phyloP scores from a whole-genome alignment of 2,888 invertebrate species.

The Bimastos eiseni region DNA sequence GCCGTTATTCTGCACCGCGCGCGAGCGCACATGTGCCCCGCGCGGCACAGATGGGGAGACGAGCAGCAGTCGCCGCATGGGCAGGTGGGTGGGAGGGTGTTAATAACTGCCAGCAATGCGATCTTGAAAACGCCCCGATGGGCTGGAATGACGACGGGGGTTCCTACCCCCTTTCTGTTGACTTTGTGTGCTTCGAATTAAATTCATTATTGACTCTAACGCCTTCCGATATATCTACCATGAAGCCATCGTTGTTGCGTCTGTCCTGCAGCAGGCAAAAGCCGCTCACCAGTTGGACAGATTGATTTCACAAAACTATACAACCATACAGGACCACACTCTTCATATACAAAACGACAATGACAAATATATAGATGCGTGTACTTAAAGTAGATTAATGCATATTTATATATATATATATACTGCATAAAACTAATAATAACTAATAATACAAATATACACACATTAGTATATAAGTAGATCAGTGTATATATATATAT shows the following conservation, averaged over 20 bases:
- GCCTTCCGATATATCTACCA: not conserved
- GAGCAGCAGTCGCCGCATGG: not conserved
- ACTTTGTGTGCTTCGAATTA: conserved; percentile 24
- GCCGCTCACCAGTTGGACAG: not conserved
- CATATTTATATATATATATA: not conserved
- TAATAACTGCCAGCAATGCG: conserved; percentile 6
- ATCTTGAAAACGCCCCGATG: conserved; percentile 13
- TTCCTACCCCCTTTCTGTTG: not conserved
- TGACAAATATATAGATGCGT: not conserved
- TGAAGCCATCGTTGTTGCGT: not conserved
- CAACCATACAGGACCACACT: not conserved
- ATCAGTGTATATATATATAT: too few species aligned
- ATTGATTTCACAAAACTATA: not conserved
- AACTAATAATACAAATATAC: too few species aligned
- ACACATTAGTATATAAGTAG: too few species aligned
- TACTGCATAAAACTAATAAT: too few species aligned
- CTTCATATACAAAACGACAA: not conserved
- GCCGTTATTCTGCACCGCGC: not conserved
- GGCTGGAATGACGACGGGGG: conserved; percentile 20
- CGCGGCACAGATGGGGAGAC: not conserved
- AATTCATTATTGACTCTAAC: not conserved
- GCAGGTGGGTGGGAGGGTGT: not conserved
- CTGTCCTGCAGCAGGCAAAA: not conserved
- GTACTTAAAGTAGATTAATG: too few species aligned
- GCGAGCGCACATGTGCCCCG: not conserved